Percentiles rank a stretch among this genome's conserved stretches.
These are phyloP conservation scores for Neoarius graeffei DNA, from an alignment of 2,113 vertebrate species.

Conservation along the genomic window DNA sequence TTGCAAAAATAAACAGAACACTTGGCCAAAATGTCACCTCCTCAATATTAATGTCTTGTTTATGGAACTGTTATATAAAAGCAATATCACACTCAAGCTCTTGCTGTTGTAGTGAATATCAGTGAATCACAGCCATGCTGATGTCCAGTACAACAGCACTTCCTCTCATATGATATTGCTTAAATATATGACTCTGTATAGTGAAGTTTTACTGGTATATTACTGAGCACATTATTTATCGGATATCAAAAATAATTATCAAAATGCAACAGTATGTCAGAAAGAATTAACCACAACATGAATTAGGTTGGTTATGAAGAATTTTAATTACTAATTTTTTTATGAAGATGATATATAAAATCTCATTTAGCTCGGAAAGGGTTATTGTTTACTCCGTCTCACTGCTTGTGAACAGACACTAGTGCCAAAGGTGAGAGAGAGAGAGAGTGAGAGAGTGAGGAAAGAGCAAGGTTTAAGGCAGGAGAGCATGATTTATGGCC, in stretches of 20 bases:
- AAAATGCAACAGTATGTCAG: background rate
- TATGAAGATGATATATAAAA: background rate
- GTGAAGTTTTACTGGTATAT: background rate
- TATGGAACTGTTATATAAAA: no score
- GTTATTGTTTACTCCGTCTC: conserved; percentile 48
- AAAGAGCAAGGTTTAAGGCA: conserved; percentile 41
- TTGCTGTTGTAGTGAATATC: no score
- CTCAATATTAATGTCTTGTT: no score
- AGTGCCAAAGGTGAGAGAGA: conserved; percentile 45
- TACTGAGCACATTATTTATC: background rate
- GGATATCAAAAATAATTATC: no score
- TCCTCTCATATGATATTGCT: background rate
- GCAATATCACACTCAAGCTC: no score
- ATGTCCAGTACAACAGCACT: no score
- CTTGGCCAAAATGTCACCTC: no score
- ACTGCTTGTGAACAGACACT: conserved; percentile 47
- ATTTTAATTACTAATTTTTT: background rate
- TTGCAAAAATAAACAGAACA: no score
- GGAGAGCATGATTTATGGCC: conserved; percentile 62
- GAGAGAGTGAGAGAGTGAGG: conserved; percentile 48
- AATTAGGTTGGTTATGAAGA: background rate
- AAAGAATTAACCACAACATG: background rate
- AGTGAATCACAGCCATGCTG: no score
- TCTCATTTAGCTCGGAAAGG: background rate
- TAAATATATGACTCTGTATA: background rate